A percentile compares a stretch with the other conserved stretches of the same genome.
phyloP scores from a whole-genome alignment of 2,888 invertebrate species.

The Conchocele bisecta region DNA sequence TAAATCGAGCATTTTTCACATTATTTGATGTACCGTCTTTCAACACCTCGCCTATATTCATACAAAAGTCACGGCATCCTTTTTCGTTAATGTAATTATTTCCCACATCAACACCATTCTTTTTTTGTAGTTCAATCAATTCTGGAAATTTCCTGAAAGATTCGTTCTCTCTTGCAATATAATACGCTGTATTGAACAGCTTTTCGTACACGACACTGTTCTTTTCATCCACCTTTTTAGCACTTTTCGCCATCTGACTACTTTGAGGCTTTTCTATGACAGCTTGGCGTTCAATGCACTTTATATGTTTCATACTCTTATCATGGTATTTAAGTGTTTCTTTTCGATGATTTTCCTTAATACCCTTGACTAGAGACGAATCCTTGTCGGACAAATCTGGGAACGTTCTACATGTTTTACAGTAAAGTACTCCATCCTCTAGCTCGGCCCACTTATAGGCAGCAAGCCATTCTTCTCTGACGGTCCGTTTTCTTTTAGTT shows the following conservation, averaged over 20 bases:
- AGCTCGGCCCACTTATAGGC: background rate
- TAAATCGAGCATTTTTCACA: slow-evolving; percentile 14
- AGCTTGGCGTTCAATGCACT: slow-evolving; percentile 13
- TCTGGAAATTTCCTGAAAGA: no score
- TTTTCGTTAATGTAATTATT: slow-evolving; percentile 29
- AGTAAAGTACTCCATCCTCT: background rate
- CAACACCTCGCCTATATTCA: no score
- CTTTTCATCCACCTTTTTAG: slow-evolving; percentile 17
- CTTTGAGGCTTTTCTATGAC: slow-evolving; percentile 5
- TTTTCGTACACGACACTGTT: slow-evolving; percentile 2
- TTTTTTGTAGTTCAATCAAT: no score
- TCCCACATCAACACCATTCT: slow-evolving; percentile 6
- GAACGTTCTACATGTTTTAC: background rate
- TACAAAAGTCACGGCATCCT: slow-evolving; percentile 18
- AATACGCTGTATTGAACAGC: slow-evolving; percentile 35
- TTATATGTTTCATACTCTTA: slow-evolving; percentile 26
- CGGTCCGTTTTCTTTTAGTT: background rate
- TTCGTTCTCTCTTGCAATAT: no score
- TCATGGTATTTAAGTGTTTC: slow-evolving; percentile 33
- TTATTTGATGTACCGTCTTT: slow-evolving; percentile 6
- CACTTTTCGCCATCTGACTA: slow-evolving; percentile 10
- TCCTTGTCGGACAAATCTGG: background rate
- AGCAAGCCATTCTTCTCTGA: slow-evolving; percentile 1
- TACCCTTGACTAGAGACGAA: slow-evolving; percentile 17
- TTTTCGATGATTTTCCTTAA: slow-evolving; percentile 1